phyloP scores from a whole-genome alignment of 2,797 vertebrate genomes.

The Parambassis ranga region DNA sequence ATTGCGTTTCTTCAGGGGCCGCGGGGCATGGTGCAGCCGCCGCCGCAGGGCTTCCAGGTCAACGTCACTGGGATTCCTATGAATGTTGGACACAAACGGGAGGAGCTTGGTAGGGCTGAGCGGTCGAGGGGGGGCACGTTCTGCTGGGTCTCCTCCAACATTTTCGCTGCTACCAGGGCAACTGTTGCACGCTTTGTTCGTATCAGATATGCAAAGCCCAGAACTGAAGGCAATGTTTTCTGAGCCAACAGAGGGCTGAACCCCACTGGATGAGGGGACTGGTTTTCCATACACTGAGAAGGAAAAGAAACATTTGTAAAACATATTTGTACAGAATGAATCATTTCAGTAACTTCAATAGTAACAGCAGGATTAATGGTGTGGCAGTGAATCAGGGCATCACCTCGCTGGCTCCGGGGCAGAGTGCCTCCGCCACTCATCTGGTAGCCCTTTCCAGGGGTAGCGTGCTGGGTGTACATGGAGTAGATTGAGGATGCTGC shows the following conservation, averaged over 20 bases:
- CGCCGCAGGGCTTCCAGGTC: slow-evolving; percentile 90
- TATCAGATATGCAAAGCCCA: slow-evolving; percentile 60
- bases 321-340: no score
- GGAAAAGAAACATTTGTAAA: no score
- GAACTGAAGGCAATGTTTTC: slow-evolving; percentile 47
- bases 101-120: slow-evolving; percentile 96
- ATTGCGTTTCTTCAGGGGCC: slow-evolving; percentile 93
- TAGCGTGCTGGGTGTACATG: slow-evolving; percentile 93
- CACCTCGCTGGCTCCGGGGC: slow-evolving; percentile 84
- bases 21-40: slow-evolving; percentile 89
- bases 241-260: slow-evolving; percentile 54
- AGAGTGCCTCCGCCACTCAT: slow-evolving; percentile 83
- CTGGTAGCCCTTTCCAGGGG: slow-evolving; percentile 85
- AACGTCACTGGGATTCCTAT: slow-evolving; percentile 88
- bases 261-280: slow-evolving; percentile 74
- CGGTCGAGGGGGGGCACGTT: slow-evolving; percentile 81
- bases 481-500: slow-evolving; percentile 93
- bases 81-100: slow-evolving; percentile 86
- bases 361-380: no score
- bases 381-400: not conserved
- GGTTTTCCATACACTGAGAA: slow-evolving; percentile 91
- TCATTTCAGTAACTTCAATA: no score
- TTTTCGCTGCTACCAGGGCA: not conserved
- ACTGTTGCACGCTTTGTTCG: slow-evolving; percentile 63
- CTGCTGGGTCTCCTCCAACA: not conserved